Percentiles rank a stretch among this genome's conserved stretches.
Evolutionary conservation across 92 coral and sea anemone species (phyloP).

Genomic region (Porites cylindrica): DNA sequence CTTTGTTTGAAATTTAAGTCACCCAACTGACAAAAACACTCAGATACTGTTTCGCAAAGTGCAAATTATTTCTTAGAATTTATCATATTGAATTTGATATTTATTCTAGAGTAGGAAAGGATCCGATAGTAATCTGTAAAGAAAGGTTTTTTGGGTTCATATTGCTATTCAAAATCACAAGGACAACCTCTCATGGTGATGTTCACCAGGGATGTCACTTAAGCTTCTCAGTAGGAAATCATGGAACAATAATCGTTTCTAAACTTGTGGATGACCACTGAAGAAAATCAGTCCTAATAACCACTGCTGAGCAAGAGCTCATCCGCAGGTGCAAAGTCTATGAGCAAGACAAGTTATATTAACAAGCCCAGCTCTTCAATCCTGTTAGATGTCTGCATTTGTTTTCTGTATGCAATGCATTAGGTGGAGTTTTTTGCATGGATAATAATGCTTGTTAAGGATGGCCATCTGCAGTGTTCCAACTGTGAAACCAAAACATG

Average conservation of each 20-base stretch:
- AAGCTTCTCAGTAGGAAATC: conserved; percentile 15
- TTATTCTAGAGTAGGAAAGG: background rate
- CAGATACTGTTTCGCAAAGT: background rate
- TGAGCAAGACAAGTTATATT: background rate
- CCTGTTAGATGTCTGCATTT: background rate
- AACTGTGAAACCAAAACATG: conserved; percentile 80
- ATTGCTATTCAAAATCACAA: background rate
- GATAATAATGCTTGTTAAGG: background rate
- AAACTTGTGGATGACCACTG: background rate
- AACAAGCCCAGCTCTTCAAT: background rate
- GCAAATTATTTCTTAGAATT: background rate
- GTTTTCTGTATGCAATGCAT: background rate
- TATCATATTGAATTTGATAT: background rate
- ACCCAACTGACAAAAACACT: background rate
- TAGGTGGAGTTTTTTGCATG: background rate
- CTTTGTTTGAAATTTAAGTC: background rate
- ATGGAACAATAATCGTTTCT: background rate
- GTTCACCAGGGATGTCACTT: background rate
- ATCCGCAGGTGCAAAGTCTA: background rate
- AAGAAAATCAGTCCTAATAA: background rate
- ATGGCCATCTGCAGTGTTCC: conserved; percentile 37
- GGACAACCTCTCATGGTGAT: background rate
- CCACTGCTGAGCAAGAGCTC: background rate
- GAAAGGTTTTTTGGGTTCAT: background rate
- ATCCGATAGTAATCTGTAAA: background rate